Evolutionary conservation across 2,888 invertebrate genomes (phyloP), one percentile per base, ranked within the genome.

Genomic region (Yponomeuta malinellus): DNA sequence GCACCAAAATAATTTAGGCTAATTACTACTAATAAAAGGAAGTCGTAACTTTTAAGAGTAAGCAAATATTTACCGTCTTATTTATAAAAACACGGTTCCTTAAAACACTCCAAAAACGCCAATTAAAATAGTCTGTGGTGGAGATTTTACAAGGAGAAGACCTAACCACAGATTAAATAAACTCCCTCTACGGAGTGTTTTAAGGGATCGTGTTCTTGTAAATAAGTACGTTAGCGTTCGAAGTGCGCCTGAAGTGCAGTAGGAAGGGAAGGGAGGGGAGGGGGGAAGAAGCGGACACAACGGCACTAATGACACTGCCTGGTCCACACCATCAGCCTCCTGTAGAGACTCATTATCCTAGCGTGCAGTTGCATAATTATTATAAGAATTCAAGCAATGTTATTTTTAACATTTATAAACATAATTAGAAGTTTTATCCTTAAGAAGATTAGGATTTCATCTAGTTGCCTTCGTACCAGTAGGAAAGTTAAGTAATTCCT

Each of bases 391-490:
- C 78, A 91, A 92, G 92, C 92, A 91, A 92, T 92, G 89, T 90
- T 91, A 91, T 91, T 90, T 92, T 90, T 90, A 92, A 91, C 86
- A 74, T 89, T 89, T 87, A 82, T 84, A 90, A 90, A 84, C 79
- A 81, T 91, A 91, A 89, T 89, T 91, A 90, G 89, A 90, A 59
- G 84, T 90, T 90, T 90, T 90, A 92, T 90, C 88, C 83, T 81
- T 92, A 91, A 91, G 89, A 82, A 68, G 92, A 15, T 12, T 92
- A 92, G 92, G 88, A 86, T 89, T 91, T 90, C 90, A 90, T 92
- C 86, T 92, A 92, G 92, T 88, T 90, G 92, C 91, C 91, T 92
- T 92, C 85, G 89, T 91, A 90, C 87, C 84, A 78, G 86, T 90
- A 92, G 90, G 89, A 88, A 86, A 89, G 82, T 84, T 90, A 90